Base-by-base conservation (phyloP, 2,797 vertebrate genomes). In the Melanotaenia pygmaea region DNA sequence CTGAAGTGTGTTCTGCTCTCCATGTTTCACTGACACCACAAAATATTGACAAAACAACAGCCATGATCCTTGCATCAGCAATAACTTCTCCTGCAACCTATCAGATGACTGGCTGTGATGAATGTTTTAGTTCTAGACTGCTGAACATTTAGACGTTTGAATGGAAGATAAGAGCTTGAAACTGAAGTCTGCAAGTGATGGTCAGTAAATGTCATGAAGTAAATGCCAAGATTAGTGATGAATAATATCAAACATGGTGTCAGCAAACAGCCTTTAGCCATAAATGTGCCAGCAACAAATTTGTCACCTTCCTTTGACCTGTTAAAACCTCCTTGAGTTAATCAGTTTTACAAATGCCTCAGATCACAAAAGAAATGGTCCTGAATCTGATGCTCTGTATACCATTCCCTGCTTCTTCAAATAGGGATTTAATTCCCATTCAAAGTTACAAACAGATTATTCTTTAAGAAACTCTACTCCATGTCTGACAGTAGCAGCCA, bases 381-480 rank as follows among this genome's bases (percentile, higher is more conserved):
- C 57, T 24, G 45, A 43, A 26, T 58, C 43, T 22, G 56, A 28
- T 2, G 5, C 72, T 60, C 26, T 3, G 1, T 9, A 59, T 35
- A 37, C 26, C 0, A 34, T 50, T 47, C 72, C 75, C 74, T 58
- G 54, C 18, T 71, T 61, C 74, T 30, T 37, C 12, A 10, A 13
- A 62, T 35, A 2, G 30, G 62, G 26, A 37, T 20, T 32, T 20
- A 30, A 64, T 67, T 70, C 59, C 18, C 59, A 58, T 77, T 69
- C 59, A 68, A 73, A 76, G 18, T 68, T 18, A 11, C 54, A 73
- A 73, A 78, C 70, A 64, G 54, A 47, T 71, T 18, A 69, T 32
- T 82, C 64, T 80, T 78, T 84, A 40, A 69, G 47, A 84, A 85
- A 62, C 59, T 76, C 64, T 70, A 67, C 76, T 70, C 50, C 22